phyloP scores from a whole-genome alignment of 2,797 vertebrate genomes.

The Rhinoraja longicauda region DNA sequence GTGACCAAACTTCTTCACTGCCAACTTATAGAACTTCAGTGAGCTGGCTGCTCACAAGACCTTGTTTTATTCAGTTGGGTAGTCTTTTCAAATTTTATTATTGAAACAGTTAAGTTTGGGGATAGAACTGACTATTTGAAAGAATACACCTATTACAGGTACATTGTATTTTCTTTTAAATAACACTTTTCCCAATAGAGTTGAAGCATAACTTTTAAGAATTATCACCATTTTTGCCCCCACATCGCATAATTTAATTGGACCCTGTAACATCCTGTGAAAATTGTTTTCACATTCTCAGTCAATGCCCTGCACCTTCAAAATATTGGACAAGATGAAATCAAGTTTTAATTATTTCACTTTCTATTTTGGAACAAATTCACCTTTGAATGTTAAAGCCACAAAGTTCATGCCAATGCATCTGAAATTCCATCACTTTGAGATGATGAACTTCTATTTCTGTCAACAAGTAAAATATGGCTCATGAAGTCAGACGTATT shows the following conservation, averaged over 20 bases:
- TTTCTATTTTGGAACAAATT: not conserved
- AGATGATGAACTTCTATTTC: not conserved
- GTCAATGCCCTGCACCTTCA: not conserved
- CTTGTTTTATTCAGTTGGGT: no score
- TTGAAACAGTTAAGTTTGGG: no score
- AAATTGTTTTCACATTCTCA: not conserved
- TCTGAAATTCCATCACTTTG: not conserved
- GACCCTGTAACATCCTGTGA: not conserved
- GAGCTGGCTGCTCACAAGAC: no score
- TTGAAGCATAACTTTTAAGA: no score
- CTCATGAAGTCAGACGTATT: not conserved
- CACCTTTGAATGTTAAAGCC: not conserved
- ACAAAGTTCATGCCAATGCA: not conserved
- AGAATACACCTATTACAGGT: no score
- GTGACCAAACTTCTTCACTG: no score
- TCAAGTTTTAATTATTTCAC: not conserved
- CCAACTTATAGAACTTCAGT: no score
- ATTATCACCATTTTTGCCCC: not conserved
- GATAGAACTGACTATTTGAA: no score
- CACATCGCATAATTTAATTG: not conserved
- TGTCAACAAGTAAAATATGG: no score
- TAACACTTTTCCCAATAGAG: no score
- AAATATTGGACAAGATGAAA: not conserved
- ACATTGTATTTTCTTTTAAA: no score
- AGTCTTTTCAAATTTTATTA: no score